A percentile compares a stretch with the other conserved stretches of the same genome.
These are phyloP conservation scores for Drosophila yakuba DNA, from an alignment of 1,140 invertebrate species.

Conservation along the genomic window DNA sequence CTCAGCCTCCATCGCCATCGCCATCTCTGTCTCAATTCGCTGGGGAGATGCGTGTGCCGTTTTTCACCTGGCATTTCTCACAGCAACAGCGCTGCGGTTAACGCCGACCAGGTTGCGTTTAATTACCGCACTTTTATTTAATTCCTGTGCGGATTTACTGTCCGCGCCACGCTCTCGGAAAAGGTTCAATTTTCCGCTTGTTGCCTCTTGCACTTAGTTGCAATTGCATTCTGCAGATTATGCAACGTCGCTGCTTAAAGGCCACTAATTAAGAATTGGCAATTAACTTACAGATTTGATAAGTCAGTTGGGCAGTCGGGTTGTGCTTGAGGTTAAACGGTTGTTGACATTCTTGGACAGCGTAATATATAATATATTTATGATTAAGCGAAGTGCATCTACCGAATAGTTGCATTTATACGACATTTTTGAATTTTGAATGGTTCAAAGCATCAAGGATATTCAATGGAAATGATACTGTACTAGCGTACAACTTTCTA, in stretches of 20 bases:
- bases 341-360: conserved; percentile 17
- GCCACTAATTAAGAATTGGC: conserved; percentile 44
- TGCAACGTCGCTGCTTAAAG: conserved; percentile 42
- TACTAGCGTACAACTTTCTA: too few relatives aligned
- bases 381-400: not conserved
- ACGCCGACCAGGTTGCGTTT: conserved; percentile 66
- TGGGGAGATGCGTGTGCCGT: conserved; percentile 45
- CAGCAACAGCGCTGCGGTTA: conserved; percentile 53
- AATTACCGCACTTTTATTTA: conserved; percentile 81
- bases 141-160: conserved; percentile 51
- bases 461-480: too few relatives aligned
- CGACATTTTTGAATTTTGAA: not conserved
- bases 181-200: conserved; percentile 55
- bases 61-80: conserved; percentile 44
- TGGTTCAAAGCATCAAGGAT: too few relatives aligned
- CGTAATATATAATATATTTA: conserved; percentile 8
- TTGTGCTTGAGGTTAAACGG: conserved; percentile 32
- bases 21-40: conserved; percentile 25
- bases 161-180: conserved; percentile 22
- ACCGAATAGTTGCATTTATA: not conserved
- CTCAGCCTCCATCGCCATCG: conserved; percentile 25
- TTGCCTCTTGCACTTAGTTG: conserved; percentile 43
- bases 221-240: conserved; percentile 46
- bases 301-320: conserved; percentile 20
- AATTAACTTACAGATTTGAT: conserved; percentile 43